Base-by-base conservation (phyloP, 53 echinoderm and acorn worm species). In the Luidia sarsii region DNA sequence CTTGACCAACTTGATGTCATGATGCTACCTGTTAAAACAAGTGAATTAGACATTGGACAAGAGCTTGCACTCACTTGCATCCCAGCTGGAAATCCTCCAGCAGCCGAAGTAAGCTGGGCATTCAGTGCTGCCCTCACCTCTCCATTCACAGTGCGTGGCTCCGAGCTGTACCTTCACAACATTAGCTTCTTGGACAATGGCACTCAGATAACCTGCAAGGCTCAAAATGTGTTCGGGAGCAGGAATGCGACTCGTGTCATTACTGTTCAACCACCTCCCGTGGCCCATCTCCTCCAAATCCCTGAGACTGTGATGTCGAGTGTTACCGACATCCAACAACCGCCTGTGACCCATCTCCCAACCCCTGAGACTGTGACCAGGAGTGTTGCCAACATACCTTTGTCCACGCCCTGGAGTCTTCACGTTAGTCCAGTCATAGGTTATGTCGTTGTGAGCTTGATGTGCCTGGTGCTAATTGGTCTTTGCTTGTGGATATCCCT, bases 401-500 rank as follows among this genome's bases (percentile, higher is more conserved):
- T n/a, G n/a, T n/a, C n/a, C n/a, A n/a, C n/a, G n/a, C 19, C 64
- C n/a, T 36, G 35, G 64, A 64, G 38, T 35, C 22, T 64, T 10
- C 21, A 36, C 20, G 14, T 64, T n/a, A 27, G 57, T 34, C 43
- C 54, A 16, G 22, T 24, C 33, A 33, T 75, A 27, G 59, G 75
- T 41, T 75, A 75, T 61, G 24, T 60, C 48, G 46, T 75, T 21
- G 75, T 59, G 16, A 48, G 75, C 16, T n/a, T 75, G 60, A 61
- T 75, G 75, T 41, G 43, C 33, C 14, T 75, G 9, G 59, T 75
- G 30, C 14, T 75, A 21, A 9, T 32, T 45, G 75, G 45, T 3
- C 32, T 75, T 45, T 59, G 75, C 22, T 75, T 59, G 46, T 75
- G 59, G 75, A 61, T 60, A 7, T 45, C 61, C 39, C 75, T 75